phyloP scores from a whole-genome alignment of 2,888 invertebrate genomes.

The Agonopterix alstromeriana region DNA sequence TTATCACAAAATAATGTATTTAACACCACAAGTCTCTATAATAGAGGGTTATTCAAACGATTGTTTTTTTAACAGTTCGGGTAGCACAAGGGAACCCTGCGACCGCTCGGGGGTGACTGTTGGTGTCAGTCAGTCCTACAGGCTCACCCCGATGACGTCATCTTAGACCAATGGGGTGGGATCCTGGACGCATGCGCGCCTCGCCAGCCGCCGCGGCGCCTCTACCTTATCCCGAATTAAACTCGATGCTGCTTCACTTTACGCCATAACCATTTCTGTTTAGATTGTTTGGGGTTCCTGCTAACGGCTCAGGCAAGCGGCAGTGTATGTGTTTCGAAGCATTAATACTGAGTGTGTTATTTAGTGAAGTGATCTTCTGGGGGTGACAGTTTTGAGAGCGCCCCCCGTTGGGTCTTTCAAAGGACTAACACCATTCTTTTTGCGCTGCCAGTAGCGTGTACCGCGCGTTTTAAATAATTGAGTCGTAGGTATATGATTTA shows the following conservation, averaged over 20 bases:
- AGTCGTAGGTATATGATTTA: conserved; percentile 69
- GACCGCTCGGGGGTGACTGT: conserved; percentile 68
- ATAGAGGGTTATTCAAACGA: conserved; percentile 33
- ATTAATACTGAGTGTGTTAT: conserved; percentile 34
- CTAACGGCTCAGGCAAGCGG: conserved; percentile 20
- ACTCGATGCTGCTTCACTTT: conserved; percentile 22
- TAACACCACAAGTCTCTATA: conserved; percentile 30
- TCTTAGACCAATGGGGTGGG: conserved; percentile 69
- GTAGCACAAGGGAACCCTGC: conserved; percentile 47
- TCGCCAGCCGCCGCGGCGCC: conserved; percentile 67
- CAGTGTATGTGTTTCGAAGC: conserved; percentile 32
- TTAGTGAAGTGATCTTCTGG: conserved; percentile 59
- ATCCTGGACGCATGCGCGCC: conserved; percentile 59
- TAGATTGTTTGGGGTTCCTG: conserved; percentile 30
- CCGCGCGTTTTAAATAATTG: conserved; percentile 68
- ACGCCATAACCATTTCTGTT: conserved; percentile 46
- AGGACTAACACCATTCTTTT: conserved; percentile 69
- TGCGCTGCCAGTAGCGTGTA: conserved; percentile 54
- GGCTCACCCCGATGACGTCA: conserved; percentile 76
- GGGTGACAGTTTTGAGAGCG: conserved; percentile 70
- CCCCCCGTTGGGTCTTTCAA: conserved; percentile 69
- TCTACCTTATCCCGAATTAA: conserved; percentile 33
- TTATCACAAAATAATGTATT: conserved; percentile 25
- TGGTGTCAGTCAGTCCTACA: conserved; percentile 64
- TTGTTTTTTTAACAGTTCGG: conserved; percentile 50